Conservation (phyloP, 2,888 invertebrate genomes). For the Leptinotarsa peninsularis region DNA sequence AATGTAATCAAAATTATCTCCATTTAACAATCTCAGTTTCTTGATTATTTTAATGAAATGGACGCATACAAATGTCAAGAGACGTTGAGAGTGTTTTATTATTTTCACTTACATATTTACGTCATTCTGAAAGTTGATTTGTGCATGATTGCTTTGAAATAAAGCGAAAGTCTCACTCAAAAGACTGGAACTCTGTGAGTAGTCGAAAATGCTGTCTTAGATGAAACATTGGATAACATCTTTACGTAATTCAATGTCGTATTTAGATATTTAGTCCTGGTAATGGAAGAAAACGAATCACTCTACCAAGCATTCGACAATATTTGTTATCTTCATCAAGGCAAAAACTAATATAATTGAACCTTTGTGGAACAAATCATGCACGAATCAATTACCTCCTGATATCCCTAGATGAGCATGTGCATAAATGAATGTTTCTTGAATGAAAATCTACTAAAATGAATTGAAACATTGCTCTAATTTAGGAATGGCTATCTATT, state of each 20-base stretch:
- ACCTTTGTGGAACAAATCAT: too few relatives aligned
- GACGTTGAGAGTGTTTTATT: not conserved
- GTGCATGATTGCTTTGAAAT: not conserved
- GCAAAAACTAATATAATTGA: too few relatives aligned
- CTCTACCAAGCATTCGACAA: too few relatives aligned
- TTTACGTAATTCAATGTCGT: too few relatives aligned
- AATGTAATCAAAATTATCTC: constrained; percentile 34
- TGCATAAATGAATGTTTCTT: constrained; percentile 37
- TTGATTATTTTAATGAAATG: not conserved
- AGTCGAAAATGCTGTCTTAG: not conserved
- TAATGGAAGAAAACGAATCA: too few relatives aligned
- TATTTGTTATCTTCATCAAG: too few relatives aligned
- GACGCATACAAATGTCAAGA: not conserved
- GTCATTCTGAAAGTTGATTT: not conserved
- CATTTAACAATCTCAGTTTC: not conserved
- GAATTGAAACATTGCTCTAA: constrained; percentile 30
- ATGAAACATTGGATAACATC: not conserved
- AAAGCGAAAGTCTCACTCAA: too few relatives aligned
- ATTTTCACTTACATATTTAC: not conserved
- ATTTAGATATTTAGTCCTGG: too few relatives aligned
- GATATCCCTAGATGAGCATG: constrained; percentile 29
- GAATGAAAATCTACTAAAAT: constrained; percentile 35
- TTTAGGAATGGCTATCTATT: constrained; percentile 36
- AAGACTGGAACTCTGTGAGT: too few relatives aligned
- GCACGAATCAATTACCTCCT: constrained; percentile 17